A percentile compares a stretch with the other conserved stretches of the same genome.
These are phyloP conservation scores for Thera britannica DNA, from an alignment of 2,888 invertebrate species.

Conservation along the genomic window DNA sequence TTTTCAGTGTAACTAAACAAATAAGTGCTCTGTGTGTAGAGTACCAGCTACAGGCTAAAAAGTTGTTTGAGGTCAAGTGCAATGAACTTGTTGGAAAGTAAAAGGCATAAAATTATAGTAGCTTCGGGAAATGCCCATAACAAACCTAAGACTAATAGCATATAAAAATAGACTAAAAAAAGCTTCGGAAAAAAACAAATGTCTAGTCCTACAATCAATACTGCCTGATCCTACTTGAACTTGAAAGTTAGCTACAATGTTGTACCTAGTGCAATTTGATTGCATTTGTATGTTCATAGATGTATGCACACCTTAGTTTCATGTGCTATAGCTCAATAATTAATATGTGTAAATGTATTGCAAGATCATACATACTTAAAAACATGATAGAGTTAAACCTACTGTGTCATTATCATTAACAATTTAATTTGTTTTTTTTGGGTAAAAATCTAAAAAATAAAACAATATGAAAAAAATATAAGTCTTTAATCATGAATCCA, in stretches of 20 bases:
- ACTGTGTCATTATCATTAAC: too few species aligned
- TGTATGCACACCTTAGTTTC: neutral
- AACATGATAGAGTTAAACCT: too few species aligned
- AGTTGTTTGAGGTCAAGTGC: slow-evolving; percentile 87
- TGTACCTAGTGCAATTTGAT: neutral
- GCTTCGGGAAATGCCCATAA: too few species aligned
- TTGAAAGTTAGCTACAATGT: too few species aligned
- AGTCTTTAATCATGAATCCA: slow-evolving; percentile 22
- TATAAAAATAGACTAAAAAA: too few species aligned
- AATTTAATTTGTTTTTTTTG: too few species aligned
- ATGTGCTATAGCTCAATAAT: too few species aligned
- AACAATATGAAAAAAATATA: neutral
- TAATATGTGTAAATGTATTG: too few species aligned
- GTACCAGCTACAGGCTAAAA: slow-evolving; percentile 80
- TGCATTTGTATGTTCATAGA: neutral
- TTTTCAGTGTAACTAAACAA: slow-evolving; percentile 88
- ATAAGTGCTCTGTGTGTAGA: slow-evolving; percentile 88
- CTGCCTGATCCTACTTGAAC: too few species aligned
- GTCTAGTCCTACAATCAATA: neutral
- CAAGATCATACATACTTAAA: too few species aligned
- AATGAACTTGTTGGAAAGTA: slow-evolving; percentile 89
- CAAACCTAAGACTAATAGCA: neutral
- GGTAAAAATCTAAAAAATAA: too few species aligned
- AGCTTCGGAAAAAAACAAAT: neutral
- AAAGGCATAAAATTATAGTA: neutral